phyloP scores from a whole-genome alignment of 2,888 invertebrate species.

The Tortrix viridana region DNA sequence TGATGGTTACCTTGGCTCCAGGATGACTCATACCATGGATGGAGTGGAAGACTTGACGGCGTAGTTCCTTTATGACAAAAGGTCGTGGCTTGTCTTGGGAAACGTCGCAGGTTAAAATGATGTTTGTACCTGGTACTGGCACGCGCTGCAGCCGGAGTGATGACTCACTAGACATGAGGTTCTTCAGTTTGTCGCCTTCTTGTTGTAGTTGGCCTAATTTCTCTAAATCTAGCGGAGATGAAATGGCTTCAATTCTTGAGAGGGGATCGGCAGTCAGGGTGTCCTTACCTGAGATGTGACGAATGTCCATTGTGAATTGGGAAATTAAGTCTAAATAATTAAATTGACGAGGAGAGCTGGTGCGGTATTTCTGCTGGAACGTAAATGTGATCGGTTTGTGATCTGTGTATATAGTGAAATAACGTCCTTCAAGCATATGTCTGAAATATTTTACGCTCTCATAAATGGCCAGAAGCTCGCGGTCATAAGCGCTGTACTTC shows the following conservation, averaged over 20 bases:
- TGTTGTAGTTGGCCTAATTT: constrained; percentile 22
- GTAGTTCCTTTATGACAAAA: too few species aligned
- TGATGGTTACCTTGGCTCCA: constrained; percentile 6
- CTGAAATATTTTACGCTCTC: constrained; percentile 51
- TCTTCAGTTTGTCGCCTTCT: constrained; percentile 22
- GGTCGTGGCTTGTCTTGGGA: too few species aligned
- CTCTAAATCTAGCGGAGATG: constrained; percentile 16
- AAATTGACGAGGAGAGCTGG: constrained; percentile 49
- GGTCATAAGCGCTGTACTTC: too few species aligned
- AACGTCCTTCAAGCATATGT: constrained; percentile 53
- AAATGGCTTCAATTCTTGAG: constrained; percentile 41
- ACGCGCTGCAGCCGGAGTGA: constrained; percentile 2
- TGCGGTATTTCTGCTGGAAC: constrained; percentile 48
- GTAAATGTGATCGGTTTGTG: constrained; percentile 54
- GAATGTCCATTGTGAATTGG: constrained; percentile 53
- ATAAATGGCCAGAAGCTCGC: constrained; percentile 56
- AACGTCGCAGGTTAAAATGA: too few species aligned
- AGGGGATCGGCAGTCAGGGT: constrained; percentile 50
- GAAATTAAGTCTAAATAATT: constrained; percentile 50
- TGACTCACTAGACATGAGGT: background rate
- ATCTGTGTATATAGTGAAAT: constrained; percentile 51
- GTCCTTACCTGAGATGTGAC: constrained; percentile 46
- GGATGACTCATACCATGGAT: too few species aligned
- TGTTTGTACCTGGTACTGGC: too few species aligned
- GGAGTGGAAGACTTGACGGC: too few species aligned